A percentile compares a stretch with the other conserved stretches of the same genome.
These are phyloP conservation scores for Coregonus clupeaformis DNA, from an alignment of 2,113 vertebrate genomes.

Conservation along the genomic window DNA sequence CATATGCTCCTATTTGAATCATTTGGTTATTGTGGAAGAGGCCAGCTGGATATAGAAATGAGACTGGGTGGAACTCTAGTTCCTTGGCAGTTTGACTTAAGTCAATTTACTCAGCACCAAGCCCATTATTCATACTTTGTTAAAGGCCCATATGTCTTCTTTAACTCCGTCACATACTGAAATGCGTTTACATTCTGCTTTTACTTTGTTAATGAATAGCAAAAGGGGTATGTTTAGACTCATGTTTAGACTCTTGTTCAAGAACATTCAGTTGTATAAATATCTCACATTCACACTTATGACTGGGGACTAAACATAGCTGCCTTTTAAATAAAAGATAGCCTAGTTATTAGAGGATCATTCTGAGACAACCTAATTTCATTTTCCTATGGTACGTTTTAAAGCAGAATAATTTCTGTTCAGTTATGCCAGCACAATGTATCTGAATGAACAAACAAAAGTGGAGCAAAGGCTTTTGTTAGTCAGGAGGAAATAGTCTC, in stretches of 20 bases:
- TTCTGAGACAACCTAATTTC: too few species aligned
- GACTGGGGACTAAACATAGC: too few species aligned
- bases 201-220: too few species aligned
- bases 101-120: background rate
- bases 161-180: background rate
- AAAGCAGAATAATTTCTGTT: background rate
- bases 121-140: constrained; percentile 11
- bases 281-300: too few species aligned
- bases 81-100: constrained; percentile 10
- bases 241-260: too few species aligned
- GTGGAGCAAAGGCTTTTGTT: background rate
- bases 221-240: too few species aligned
- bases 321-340: too few species aligned
- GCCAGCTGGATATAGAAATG: background rate
- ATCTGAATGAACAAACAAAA: background rate
- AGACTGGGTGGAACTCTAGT: constrained; percentile 15
- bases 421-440: constrained; percentile 3
- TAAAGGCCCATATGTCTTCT: constrained; percentile 1
- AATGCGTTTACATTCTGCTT: too few species aligned
- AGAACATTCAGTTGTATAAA: too few species aligned
- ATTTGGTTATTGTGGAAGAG: background rate
- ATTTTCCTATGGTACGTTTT: too few species aligned
- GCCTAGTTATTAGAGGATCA: too few species aligned
- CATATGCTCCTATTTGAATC: background rate
- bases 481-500: background rate